Percentiles rank a stretch among this genome's conserved stretches.
These are phyloP conservation scores for Drosophila paramelanica DNA, from an alignment of 2,888 invertebrate species.

Conservation along the genomic window DNA sequence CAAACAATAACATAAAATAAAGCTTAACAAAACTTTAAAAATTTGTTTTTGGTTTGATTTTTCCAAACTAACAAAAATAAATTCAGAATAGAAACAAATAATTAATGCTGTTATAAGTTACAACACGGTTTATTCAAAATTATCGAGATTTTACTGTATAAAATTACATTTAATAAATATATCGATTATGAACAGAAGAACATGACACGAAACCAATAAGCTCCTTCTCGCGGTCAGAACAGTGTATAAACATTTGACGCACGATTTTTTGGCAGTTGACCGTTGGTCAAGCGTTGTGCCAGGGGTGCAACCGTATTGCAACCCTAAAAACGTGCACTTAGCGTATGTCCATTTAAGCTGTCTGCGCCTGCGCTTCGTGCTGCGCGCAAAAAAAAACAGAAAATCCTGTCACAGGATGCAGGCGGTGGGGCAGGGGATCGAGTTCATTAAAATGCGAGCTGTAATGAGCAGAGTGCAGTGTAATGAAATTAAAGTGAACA, in stretches of 20 bases:
- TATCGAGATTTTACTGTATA: too few species aligned
- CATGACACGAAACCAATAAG: too few species aligned
- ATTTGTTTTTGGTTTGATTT: too few species aligned
- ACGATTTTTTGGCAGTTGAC: conserved; percentile 50
- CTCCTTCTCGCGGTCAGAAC: background rate
- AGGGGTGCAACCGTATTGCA: conserved; percentile 26
- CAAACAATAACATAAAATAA: too few species aligned
- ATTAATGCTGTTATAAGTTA: too few species aligned
- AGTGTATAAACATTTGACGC: conserved; percentile 9
- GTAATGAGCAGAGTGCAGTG: conserved; percentile 69
- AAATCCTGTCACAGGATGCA: conserved; percentile 61
- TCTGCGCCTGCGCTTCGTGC: conserved; percentile 72
- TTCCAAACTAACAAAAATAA: too few species aligned
- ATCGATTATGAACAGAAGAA: background rate
- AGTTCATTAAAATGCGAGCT: conserved; percentile 75
- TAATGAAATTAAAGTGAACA: conserved; percentile 77
- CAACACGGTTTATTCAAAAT: too few species aligned
- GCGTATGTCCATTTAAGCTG: conserved; percentile 66
- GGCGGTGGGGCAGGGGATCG: conserved; percentile 4
- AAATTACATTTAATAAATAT: too few species aligned
- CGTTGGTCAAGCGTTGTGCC: conserved; percentile 50
- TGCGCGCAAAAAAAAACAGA: conserved; percentile 36
- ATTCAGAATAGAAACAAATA: too few species aligned
- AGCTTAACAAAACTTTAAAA: too few species aligned
- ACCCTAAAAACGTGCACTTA: conserved; percentile 59